Evolutionary conservation across 2,888 invertebrate genomes (phyloP).

Genomic region (Masnerella sp.): DNA sequence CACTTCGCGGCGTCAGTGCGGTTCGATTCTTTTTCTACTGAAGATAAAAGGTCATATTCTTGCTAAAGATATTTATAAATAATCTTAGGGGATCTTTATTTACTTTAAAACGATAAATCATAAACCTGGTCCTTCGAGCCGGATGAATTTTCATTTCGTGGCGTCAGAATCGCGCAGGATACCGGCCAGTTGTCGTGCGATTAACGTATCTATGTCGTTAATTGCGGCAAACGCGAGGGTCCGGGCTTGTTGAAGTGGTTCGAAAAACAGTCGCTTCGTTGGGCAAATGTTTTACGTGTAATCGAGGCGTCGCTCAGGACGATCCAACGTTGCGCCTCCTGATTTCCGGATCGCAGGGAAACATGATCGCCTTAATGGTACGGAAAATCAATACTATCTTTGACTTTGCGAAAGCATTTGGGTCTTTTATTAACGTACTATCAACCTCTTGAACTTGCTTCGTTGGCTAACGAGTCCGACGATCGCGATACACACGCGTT

Average conservation of each 20-base stretch:
- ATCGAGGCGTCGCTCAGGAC: conserved; percentile 34
- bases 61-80: no score
- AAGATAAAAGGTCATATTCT: no score
- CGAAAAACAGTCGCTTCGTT: conserved; percentile 18
- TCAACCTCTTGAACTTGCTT: conserved; percentile 2
- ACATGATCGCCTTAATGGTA: conserved; percentile 74
- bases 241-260: conserved; percentile 13
- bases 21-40: no score
- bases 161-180: conserved; percentile 31
- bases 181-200: conserved; percentile 1
- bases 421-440: conserved; percentile 27
- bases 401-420: conserved; percentile 16
- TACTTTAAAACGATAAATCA: no score
- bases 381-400: conserved; percentile 67
- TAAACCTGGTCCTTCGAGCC: no score
- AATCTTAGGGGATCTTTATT: no score
- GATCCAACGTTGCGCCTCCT: conserved; percentile 67
- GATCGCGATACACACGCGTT: no score
- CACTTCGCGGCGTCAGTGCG: no score
- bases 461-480: background rate
- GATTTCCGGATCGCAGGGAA: conserved; percentile 70
- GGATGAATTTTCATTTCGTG: conserved; percentile 38
- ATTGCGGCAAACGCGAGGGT: conserved; percentile 15
- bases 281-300: conserved; percentile 9
- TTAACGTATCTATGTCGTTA: conserved; percentile 27